Percentiles rank a stretch among this genome's conserved stretches.
Evolutionary conservation across 1,140 invertebrate genomes (phyloP).

Genomic region (Aphidius ervi): DNA sequence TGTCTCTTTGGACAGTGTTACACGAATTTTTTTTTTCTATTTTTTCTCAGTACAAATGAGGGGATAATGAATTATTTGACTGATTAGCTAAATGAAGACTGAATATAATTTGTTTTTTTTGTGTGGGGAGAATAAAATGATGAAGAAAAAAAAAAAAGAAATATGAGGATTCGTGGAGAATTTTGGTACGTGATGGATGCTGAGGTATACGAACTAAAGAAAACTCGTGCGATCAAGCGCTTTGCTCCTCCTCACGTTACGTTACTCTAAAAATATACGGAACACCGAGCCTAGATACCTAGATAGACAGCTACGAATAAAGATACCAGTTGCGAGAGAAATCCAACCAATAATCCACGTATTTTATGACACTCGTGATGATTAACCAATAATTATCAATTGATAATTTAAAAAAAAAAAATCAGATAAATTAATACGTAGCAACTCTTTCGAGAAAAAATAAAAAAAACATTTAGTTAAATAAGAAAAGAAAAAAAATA

Average conservation of each 20-base stretch:
- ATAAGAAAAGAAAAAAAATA: background rate
- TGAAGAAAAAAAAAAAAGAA: slow-evolving; percentile 9
- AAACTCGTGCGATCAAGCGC: slow-evolving; percentile 36
- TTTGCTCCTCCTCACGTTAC: slow-evolving; percentile 51
- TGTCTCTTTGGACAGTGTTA: too few relatives aligned
- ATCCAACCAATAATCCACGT: slow-evolving; percentile 22
- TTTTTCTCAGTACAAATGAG: too few relatives aligned
- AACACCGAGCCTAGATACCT: slow-evolving; percentile 55
- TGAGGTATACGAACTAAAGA: slow-evolving; percentile 5
- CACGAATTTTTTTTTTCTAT: too few relatives aligned
- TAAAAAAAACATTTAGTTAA: background rate
- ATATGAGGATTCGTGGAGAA: background rate
- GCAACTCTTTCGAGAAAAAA: too few relatives aligned
- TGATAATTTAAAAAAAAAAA: background rate
- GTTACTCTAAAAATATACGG: slow-evolving; percentile 50
- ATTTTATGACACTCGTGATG: slow-evolving; percentile 4
- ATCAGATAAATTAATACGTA: background rate
- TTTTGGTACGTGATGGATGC: slow-evolving; percentile 15
- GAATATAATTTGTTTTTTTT: background rate
- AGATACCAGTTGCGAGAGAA: slow-evolving; percentile 26
- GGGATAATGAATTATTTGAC: too few relatives aligned
- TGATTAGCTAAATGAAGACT: background rate
- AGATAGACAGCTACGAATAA: slow-evolving; percentile 53
- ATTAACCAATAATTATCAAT: slow-evolving; percentile 2
- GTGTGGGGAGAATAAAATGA: slow-evolving; percentile 19